Evolutionary conservation across 2,113 vertebrate genomes (phyloP), one percentile per base, ranked within the genome.

Genomic region (Ammodytes marinus): DNA sequence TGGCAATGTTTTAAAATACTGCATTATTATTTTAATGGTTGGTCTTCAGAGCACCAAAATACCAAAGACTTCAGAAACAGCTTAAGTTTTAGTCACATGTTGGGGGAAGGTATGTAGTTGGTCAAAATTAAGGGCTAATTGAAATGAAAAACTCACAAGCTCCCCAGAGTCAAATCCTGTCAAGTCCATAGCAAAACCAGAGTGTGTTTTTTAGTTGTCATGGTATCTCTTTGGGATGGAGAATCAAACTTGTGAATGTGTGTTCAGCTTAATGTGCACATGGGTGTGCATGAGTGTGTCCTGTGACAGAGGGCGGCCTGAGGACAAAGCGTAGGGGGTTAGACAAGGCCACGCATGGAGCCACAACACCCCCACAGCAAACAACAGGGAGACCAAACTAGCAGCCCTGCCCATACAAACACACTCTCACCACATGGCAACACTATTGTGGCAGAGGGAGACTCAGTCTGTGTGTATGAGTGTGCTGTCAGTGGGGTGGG

Each of bases 331-430:
- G n/a, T 70, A n/a, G 50, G 69, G 74, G 69, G 77, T 82, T 60
- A 83, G 87, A 88, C 83, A 70, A 73, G 77, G 86, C 74, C 5
- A 27, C n/a, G 14, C 55, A 72, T 82, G 85, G 91, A 93, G 91
- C 69, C 91, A 87, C 86, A 89, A 91, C 89, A 82, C 90, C 86
- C 89, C 79, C 83, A 87, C 83, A 88, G 83, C 85, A 88, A 88
- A 88, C 66, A 89, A 73, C 66, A 79, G 37, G 27, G 69, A 90
- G 84, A 87, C 91, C 82, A 89, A 88, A 87, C 88, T 55, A 83
- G 54, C 55, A 54, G 66, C 67, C 65, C 64, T 55, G 69, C 73
- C 88, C 82, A 74, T 64, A 50, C 88, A 90, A 82, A 89, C 80
- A 78, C 80, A 79, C 77, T 35, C 66, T 79, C 45, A 40, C 74